Conservation (phyloP, 2,113 vertebrate genomes). For the Gorsachius goisagi region DNA sequence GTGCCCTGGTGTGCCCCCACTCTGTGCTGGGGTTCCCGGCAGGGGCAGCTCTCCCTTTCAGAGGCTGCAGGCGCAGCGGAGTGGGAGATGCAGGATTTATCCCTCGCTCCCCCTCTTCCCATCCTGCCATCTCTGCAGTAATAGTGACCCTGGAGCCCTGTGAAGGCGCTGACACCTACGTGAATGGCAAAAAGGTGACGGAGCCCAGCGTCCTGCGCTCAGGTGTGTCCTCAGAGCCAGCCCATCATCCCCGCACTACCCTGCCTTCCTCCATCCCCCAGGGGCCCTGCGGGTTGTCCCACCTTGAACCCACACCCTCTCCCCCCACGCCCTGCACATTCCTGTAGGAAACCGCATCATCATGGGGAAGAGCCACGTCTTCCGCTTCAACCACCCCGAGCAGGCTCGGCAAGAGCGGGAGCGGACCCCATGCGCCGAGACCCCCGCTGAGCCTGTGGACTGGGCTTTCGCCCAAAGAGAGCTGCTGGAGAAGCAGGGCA, state of each 20-base stretch:
- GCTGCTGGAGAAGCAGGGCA: constrained; percentile 96
- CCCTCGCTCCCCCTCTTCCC: background rate
- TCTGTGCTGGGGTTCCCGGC: accelerated
- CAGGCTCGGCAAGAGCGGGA: constrained; percentile 94
- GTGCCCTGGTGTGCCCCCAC: background rate
- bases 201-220: constrained; percentile 91
- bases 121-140: background rate
- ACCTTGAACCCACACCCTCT: background rate
- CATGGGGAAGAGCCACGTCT: constrained; percentile 97
- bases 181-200: constrained; percentile 94
- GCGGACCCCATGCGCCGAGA: constrained; percentile 88
- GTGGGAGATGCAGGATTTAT: background rate
- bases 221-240: constrained; percentile 70
- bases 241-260: accelerated
- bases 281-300: background rate
- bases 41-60: background rate
- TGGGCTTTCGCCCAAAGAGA: constrained; percentile 97
- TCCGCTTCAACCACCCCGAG: constrained; percentile 97
- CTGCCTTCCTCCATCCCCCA: accelerated
- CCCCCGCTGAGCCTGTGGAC: constrained; percentile 89
- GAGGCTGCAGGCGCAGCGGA: background rate
- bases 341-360: constrained; percentile 94
- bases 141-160: constrained; percentile 93
- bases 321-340: accelerated
- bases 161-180: constrained; percentile 92